These are phyloP conservation scores for Ferdinandea cuprea DNA, from an alignment of 2,888 invertebrate species.

Conservation along the genomic window DNA sequence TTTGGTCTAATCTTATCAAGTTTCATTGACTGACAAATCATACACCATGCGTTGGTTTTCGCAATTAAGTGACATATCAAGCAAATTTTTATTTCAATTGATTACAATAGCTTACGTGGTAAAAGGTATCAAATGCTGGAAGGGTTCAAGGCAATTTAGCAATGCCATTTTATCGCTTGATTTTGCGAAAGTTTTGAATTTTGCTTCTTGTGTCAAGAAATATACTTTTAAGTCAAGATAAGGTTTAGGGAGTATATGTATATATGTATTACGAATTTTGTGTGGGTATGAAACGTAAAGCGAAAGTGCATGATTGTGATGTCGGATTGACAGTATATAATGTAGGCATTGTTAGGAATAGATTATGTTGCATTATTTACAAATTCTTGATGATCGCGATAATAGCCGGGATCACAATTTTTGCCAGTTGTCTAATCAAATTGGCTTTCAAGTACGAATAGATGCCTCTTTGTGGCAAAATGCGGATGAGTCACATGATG, in stretches of 20 bases:
- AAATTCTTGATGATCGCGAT: no score
- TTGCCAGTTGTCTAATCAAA: no score
- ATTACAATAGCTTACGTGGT: constrained; percentile 32
- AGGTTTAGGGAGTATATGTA: constrained; percentile 18
- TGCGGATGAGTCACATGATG: no score
- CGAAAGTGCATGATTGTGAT: no score
- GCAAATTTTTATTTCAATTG: constrained; percentile 27
- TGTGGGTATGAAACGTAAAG: background rate
- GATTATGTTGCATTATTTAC: no score
- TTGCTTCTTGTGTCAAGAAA: background rate
- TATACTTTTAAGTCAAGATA: constrained; percentile 4
- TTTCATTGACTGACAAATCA: constrained; percentile 10
- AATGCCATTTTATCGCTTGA: background rate
- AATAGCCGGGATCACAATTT: no score
- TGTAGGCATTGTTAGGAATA: no score
- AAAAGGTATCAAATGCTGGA: no score
- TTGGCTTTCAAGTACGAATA: no score
- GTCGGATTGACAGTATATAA: no score
- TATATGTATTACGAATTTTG: no score
- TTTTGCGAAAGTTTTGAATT: background rate
- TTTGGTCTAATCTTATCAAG: constrained; percentile 31
- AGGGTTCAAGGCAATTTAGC: constrained; percentile 13
- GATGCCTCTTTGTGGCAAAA: no score
- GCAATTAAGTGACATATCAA: constrained; percentile 14
- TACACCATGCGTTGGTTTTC: constrained; percentile 17